Percentiles rank a stretch among this genome's conserved stretches.
Conservation (phyloP, 92 coral and sea anemone species). For the Actinostola sp. region DNA sequence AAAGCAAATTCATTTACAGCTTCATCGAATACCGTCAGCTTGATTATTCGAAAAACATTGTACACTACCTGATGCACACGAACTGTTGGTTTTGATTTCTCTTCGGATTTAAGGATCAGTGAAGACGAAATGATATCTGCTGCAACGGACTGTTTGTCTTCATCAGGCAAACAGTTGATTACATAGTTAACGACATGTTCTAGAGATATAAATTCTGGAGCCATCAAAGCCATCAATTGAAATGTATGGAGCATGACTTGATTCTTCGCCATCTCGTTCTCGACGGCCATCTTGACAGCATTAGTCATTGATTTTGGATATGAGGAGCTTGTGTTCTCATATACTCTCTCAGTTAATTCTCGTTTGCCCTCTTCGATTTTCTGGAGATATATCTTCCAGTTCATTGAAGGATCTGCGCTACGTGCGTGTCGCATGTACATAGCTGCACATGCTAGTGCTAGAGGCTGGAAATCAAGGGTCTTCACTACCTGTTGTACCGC, state of each 20-base stretch:
- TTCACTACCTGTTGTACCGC: conserved; percentile 20
- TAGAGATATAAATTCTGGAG: conserved; percentile 33
- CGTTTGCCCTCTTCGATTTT: conserved; percentile 34
- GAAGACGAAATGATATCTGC: conserved; percentile 37
- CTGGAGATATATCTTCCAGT: conserved; percentile 38
- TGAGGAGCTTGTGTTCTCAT: conserved; percentile 4
- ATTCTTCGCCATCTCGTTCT: conserved; percentile 6
- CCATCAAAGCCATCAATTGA: conserved; percentile 30
- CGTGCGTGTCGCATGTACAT: conserved; percentile 25
- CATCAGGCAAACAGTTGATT: conserved; percentile 4
- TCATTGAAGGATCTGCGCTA: not conserved
- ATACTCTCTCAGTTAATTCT: conserved; percentile 27
- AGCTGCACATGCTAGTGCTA: conserved; percentile 61
- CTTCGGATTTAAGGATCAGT: conserved; percentile 27
- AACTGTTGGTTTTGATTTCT: not conserved
- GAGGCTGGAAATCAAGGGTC: conserved; percentile 61
- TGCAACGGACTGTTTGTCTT: conserved; percentile 33
- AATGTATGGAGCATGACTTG: conserved; percentile 29
- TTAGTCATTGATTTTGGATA: conserved; percentile 34
- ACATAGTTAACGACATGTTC: conserved; percentile 22
- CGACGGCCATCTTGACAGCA: conserved; percentile 50
- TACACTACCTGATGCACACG: conserved; percentile 53
- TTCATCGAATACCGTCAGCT: not conserved
- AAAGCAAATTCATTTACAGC: conserved; percentile 2
- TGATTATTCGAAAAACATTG: conserved; percentile 4